Evolutionary conservation across 2,113 vertebrate genomes (phyloP).

Genomic region (Cyanistes caeruleus): DNA sequence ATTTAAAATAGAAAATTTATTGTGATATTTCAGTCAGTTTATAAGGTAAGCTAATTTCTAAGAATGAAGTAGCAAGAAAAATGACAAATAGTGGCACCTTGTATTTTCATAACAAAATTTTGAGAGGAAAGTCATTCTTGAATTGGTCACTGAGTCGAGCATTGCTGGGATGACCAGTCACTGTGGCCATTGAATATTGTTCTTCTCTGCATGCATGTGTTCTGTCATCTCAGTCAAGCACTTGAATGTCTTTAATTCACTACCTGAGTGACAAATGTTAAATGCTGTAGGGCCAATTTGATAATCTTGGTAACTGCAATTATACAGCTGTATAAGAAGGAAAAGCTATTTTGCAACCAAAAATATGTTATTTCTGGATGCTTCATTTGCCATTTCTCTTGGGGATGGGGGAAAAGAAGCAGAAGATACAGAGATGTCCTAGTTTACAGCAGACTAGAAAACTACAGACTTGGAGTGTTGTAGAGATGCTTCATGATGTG

Average conservation of each 20-base stretch:
- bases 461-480: neutral
- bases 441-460: neutral
- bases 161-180: neutral
- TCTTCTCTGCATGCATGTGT: neutral
- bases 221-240: neutral
- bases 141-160: rapidly evolving
- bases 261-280: neutral
- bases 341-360: neutral
- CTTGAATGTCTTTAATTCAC: neutral
- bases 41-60: neutral
- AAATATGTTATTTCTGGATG: neutral
- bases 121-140: neutral
- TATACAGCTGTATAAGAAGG: neutral
- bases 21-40: neutral
- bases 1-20: neutral
- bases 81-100: neutral
- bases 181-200: neutral
- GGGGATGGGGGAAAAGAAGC: neutral
- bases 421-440: neutral
- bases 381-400: neutral
- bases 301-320: neutral
- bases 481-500: neutral
- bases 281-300: neutral
- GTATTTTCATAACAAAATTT: neutral
- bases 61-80: neutral